Conservation (phyloP, 2,888 invertebrate genomes). For the Limnephilus lunatus region DNA sequence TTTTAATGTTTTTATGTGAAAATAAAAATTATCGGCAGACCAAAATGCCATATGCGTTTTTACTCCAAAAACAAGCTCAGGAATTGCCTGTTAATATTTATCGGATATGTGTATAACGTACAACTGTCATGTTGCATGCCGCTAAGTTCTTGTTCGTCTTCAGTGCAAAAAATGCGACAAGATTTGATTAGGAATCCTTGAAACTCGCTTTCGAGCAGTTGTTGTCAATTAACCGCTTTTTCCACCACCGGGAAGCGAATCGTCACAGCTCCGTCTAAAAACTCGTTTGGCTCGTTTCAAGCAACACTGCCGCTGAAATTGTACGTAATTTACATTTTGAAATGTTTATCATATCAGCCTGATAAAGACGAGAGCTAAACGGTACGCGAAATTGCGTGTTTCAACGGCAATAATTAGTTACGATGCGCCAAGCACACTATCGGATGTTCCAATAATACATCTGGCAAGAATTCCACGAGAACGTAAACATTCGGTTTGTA, state of each 20-base stretch:
- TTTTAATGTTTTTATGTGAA: too few species aligned
- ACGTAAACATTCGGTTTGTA: background rate
- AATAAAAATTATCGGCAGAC: too few species aligned
- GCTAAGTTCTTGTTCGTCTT: background rate
- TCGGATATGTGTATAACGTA: too few species aligned
- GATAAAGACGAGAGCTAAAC: background rate
- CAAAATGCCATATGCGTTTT: too few species aligned
- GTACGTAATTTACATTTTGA: background rate
- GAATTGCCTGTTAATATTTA: too few species aligned
- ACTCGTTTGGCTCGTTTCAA: background rate
- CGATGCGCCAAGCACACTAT: background rate
- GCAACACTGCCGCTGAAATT: conserved; percentile 2
- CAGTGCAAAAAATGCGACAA: background rate
- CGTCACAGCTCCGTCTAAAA: background rate
- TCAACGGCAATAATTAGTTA: background rate
- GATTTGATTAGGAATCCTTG: background rate
- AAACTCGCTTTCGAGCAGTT: background rate
- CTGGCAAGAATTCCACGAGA: conserved; percentile 2
- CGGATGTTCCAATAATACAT: background rate
- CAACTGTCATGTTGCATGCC: background rate
- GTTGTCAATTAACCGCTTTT: background rate
- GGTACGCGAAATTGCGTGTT: background rate
- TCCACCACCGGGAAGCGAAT: conserved; percentile 3
- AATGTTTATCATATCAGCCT: conserved; percentile 25
- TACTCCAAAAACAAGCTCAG: too few species aligned